Conservation (phyloP, 2,888 invertebrate genomes). For the Ophioninae sp. region DNA sequence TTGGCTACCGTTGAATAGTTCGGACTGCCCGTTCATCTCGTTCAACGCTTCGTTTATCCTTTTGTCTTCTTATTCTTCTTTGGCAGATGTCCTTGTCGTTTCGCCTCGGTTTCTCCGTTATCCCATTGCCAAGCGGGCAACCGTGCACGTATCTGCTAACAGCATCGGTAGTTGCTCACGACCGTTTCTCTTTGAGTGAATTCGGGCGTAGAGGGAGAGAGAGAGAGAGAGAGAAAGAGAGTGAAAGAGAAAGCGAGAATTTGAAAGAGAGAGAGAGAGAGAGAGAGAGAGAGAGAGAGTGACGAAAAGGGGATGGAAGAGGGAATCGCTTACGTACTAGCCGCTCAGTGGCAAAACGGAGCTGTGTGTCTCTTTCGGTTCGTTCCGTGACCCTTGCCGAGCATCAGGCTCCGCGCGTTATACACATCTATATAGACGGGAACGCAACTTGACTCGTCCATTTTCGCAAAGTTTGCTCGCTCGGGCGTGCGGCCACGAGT, state of each 20-base stretch:
- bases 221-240: slow-evolving; percentile 39
- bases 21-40: slow-evolving; percentile 6
- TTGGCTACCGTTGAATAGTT: slow-evolving; percentile 17
- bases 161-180: slow-evolving; percentile 31
- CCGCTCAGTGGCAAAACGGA: slow-evolving; percentile 9
- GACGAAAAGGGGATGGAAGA: slow-evolving; percentile 23
- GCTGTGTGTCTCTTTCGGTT: slow-evolving; percentile 38
- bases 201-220: slow-evolving; percentile 16
- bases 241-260: slow-evolving; percentile 13
- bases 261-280: slow-evolving; percentile 28
- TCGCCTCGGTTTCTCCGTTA: slow-evolving; percentile 32
- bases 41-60: slow-evolving; percentile 30
- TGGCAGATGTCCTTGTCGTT: slow-evolving; percentile 39
- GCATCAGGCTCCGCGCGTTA: neutral
- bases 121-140: slow-evolving; percentile 6
- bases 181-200: slow-evolving; percentile 41
- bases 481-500: slow-evolving; percentile 52
- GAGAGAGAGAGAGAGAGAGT: slow-evolving; percentile 38
- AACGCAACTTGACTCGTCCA: slow-evolving; percentile 46
- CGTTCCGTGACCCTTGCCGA: slow-evolving; percentile 15
- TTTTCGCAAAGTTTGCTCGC: slow-evolving; percentile 56
- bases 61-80: slow-evolving; percentile 1
- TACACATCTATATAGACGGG: neutral
- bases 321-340: slow-evolving; percentile 25
- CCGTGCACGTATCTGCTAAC: slow-evolving; percentile 9